Percentiles rank a stretch among this genome's conserved stretches.
Evolutionary conservation across 2,113 vertebrate species (phyloP).

Genomic region (Excalfactoria chinensis): DNA sequence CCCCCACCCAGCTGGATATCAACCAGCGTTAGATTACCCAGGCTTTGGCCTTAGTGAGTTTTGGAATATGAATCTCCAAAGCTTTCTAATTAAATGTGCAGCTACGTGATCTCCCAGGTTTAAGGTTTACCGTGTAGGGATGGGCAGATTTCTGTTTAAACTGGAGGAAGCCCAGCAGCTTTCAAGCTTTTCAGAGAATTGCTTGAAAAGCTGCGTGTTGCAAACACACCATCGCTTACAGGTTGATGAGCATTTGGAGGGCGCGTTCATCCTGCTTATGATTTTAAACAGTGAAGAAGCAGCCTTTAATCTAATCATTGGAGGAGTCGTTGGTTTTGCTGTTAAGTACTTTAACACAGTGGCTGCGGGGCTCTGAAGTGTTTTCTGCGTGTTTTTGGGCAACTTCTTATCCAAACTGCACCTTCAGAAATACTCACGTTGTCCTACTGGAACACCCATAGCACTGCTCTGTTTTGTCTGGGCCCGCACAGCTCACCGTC

Average conservation of each 20-base stretch:
- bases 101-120: neutral
- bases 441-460: neutral
- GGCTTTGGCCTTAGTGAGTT: neutral
- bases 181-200: slow-evolving; percentile 11
- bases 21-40: neutral
- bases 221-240: neutral
- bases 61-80: neutral
- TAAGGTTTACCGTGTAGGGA: neutral
- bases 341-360: neutral
- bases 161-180: neutral
- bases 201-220: neutral
- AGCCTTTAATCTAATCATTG: too few species aligned
- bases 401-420: neutral
- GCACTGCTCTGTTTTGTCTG: neutral
- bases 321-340: neutral
- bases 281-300: neutral
- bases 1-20: neutral
- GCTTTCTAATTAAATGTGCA: slow-evolving; percentile 21
- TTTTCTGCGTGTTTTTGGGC: neutral
- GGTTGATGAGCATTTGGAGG: neutral
- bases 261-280: rapidly evolving
- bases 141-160: neutral
- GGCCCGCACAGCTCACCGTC: neutral
- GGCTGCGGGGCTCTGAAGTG: neutral
- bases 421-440: neutral